Conservation (phyloP, 53 echinoderm and acorn worm genomes). For the Stichopus horrens region DNA sequence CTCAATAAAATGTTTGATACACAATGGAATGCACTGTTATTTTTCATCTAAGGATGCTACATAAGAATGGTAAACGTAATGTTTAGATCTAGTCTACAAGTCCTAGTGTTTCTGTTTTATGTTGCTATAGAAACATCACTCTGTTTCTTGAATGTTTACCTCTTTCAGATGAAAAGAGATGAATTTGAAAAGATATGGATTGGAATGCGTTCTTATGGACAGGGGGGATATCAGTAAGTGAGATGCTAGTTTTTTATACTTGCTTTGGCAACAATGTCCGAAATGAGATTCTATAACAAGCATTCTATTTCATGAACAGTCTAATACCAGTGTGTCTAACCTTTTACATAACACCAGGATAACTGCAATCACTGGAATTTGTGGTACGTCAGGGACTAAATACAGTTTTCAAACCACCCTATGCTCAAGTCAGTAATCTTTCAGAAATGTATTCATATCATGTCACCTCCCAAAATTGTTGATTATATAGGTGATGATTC, state of each 20-base stretch:
- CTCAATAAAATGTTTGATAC: not conserved
- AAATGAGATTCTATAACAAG: no score
- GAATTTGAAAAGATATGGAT: constrained; percentile 44
- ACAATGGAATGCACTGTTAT: not conserved
- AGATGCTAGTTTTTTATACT: not conserved
- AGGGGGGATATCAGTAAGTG: constrained; percentile 30
- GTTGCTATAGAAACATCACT: not conserved
- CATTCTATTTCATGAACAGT: no score
- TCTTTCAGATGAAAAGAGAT: constrained; percentile 20
- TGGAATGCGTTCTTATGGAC: constrained; percentile 33
- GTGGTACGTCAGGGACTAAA: no score
- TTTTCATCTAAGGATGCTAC: not conserved
- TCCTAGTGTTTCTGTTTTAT: not conserved
- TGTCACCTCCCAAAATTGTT: no score
- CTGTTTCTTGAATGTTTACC: not conserved
- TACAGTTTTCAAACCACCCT: no score
- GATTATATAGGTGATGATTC: no score
- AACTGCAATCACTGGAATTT: no score
- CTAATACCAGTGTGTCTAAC: no score
- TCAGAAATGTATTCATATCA: no score
- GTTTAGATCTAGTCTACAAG: not conserved
- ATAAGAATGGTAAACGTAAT: not conserved
- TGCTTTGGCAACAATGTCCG: no score
- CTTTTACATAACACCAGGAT: no score
- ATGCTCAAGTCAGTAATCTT: no score